Evolutionary conservation across 2,113 vertebrate genomes (phyloP), one percentile per base, ranked within the genome.

Genomic region (Alethe diademata): DNA sequence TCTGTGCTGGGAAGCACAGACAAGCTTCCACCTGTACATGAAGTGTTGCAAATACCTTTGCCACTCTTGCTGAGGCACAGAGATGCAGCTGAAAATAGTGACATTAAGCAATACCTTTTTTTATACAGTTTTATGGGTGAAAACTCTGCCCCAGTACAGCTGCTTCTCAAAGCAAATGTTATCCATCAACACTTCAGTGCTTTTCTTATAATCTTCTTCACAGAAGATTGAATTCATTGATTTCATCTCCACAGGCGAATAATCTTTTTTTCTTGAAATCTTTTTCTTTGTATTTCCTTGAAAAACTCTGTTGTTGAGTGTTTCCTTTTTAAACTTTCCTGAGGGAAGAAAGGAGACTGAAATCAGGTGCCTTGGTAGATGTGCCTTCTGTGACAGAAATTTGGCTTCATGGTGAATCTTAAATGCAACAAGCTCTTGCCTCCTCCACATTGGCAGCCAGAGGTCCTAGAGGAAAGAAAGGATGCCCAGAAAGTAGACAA

Each of bases 391-490:
- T 81, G 45, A 43, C 14, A 43, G 29, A 9, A 62, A 20, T 42
- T 36, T 56, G 9, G 2, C 29, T 86, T 73, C 60, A 35, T 7
- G 20, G 45, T 38, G 14, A 78, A 19, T 5, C 20, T 86, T 58
- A 15, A 66, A 28, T 28, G 47, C 14, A 54, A 40, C 1, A 2
- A 70, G 12, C 2, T 67, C 31, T 23, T 40, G 9, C 3, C 6
- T 6, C 33, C 4, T 3, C 26, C 1, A 0, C 1, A 2, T 20
- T 25, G 38, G 31, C 45, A 87, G 14, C 18, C 16, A 60, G 40
- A 25, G 6, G 14, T 54, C 26, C 23, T 56, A 67, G 16, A 62
- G 23, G 33, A 84, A 78, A 54, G 24, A 56, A 74, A 64, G 15
- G 9, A 28, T 90, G 22, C 14, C 66, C 53, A 58, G 35, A 54